Base-by-base conservation (phyloP, 2,113 vertebrate genomes). In the zebrafish (Danio rerio) region DNA sequence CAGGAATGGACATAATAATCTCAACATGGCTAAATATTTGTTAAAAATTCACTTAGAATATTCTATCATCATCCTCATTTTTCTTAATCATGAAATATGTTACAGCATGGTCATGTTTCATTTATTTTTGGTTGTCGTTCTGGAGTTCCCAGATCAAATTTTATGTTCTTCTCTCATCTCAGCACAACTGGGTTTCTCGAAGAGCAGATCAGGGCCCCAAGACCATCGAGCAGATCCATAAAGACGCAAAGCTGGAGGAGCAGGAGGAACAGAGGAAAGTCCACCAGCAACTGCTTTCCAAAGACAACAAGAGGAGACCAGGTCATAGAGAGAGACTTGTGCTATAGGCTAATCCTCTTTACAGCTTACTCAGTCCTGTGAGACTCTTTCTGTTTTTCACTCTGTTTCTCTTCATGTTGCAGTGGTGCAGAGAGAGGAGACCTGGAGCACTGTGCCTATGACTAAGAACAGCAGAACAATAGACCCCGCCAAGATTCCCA, bases 141-240 rank as follows among this genome's bases (percentile, higher is more conserved):
- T 52, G 11, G 43, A 3, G 20, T 66, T 18, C 31, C 10, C 49
- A 40, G 16, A 12, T 15, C 42, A 21, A 45, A 66, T 13, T 16
- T 72, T 52, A 9, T 62, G 49, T 63, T 42, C 50, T 42, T 13
- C 3, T 9, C 18, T 52, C 13, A n/a, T 31, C 53, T 63, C 85
- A 99, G 97, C 96, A 97, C 91, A 97, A 98, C 88, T 99, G 98
- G 98, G 94, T 99, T 49, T 98, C 97, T 5, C 93, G 97, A 86
- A 94, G 97, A 92, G 97, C 95, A 21, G 98, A 99, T 89, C 96
- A 96, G 87, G 98, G 97, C 49, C 98, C 98, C 0, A 99, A 99
- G 89, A 99, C 97, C 69, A 98, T 99, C 0, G 97, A 99, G 92
- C 97, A 99, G 93, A 99, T 99, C 89, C 97, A 99, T 88, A 98